Conservation (phyloP, 2,888 invertebrate genomes). For the Cephus spinipes region DNA sequence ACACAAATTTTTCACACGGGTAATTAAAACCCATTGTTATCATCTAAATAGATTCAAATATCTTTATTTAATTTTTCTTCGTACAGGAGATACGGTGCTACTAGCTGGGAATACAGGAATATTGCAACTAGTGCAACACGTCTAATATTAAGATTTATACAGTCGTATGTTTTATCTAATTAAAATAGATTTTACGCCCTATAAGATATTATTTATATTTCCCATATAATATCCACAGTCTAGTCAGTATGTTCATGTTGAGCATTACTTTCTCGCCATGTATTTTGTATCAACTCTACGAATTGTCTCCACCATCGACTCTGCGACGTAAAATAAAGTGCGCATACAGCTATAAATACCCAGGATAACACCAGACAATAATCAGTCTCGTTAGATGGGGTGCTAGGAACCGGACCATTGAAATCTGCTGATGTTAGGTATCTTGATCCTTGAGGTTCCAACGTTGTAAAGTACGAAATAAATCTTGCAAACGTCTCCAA, state of each 20-base stretch:
- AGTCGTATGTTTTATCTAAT: not conserved
- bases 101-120: conserved; percentile 37
- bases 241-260: conserved; percentile 83
- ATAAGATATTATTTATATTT: not conserved
- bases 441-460: conserved; percentile 73
- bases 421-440: conserved; percentile 82
- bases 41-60: not conserved
- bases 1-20: conserved; percentile 79
- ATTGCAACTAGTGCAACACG: conserved; percentile 35
- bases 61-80: conserved; percentile 5
- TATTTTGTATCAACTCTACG: conserved; percentile 85
- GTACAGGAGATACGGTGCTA: conserved; percentile 42
- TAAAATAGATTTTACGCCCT: not conserved
- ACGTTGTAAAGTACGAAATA: conserved; percentile 80
- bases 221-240: conserved; percentile 25
- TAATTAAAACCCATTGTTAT: conserved; percentile 17
- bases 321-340: conserved; percentile 80
- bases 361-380: conserved; percentile 86
- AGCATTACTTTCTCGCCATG: conserved; percentile 90
- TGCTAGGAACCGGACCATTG: conserved; percentile 83
- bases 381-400: conserved; percentile 82
- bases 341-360: conserved; percentile 83
- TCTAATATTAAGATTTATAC: not conserved
- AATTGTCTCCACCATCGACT: conserved; percentile 84
- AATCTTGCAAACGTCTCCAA: conserved; percentile 84